Conservation (phyloP, 2,113 vertebrate genomes). For the Naja naja region DNA sequence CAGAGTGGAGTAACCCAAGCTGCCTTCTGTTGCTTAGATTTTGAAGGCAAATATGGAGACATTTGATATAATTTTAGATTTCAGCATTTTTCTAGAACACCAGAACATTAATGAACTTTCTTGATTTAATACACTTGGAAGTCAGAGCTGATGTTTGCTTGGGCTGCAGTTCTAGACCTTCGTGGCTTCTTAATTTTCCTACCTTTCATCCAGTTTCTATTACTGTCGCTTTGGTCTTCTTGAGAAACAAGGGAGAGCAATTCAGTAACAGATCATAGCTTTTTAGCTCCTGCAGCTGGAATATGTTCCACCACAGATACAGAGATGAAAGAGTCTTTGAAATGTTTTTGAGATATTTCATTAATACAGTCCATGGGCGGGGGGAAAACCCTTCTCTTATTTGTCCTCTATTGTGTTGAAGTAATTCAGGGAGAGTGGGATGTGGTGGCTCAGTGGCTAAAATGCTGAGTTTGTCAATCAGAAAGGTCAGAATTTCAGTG, state of each 20-base stretch:
- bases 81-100: neutral
- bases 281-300: neutral
- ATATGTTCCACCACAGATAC: no score
- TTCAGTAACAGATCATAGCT: neutral
- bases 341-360: neutral
- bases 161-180: neutral
- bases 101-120: neutral
- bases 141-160: neutral
- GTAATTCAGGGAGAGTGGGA: neutral
- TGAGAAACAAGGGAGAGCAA: neutral
- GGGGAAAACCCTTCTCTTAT: neutral
- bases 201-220: neutral
- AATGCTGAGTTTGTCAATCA: no score
- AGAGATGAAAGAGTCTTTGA: no score
- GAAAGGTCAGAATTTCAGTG: no score
- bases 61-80: neutral
- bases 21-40: neutral
- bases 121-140: neutral
- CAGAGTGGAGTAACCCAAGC: neutral
- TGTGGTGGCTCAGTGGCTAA: no score
- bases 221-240: neutral
- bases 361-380: neutral
- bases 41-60: neutral
- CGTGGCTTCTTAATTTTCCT: neutral
- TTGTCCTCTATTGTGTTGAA: neutral